Base-by-base conservation (phyloP, 2,888 invertebrate genomes). In the Dynastes grantii region DNA sequence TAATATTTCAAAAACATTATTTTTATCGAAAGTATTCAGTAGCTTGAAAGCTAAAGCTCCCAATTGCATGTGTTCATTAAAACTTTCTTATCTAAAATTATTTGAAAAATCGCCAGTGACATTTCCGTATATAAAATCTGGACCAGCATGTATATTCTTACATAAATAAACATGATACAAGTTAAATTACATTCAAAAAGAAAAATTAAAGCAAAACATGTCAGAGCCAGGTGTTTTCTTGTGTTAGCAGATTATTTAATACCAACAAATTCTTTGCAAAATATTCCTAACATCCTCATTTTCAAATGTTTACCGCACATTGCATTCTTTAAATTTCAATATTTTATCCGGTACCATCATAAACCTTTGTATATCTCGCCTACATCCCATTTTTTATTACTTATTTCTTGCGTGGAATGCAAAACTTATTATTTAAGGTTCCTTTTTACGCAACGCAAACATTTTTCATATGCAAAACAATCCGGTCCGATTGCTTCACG, bases 391-490 rank as follows among this genome's bases (percentile, higher is more conserved):
- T 22, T 22, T 22, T 22, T 22, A 22, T 22, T 22, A 22, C 22
- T 22, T 22, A 22, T 22, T 22, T 22, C 22, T 22, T 22, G 32
- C 32, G 0, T 5, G 32, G 32, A 32, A 32, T 3, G 32, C 5
- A 53, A 16, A 53, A n/a, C 11, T 5, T 16, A 53, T 53, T 13
- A 16, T 53, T 53, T 11, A n/a, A 16, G 5, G 13, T n/a, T 5
- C 53, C 16, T 27, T 32, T 64, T 64, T 32, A 9, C 32, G 29
- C 13, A 64, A 64, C 29, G 13, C 29, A 64, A 64, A 64, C 63
- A n/a, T 5, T 27, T 51, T 53, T 32, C 22, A 51, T 70, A 53
- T 70, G 68, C 71, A 37, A 71, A 71, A 71, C 29, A 58, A 37
- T 71, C 71, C 55, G 55, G 55, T 55, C 32, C 37, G 71, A 16